Evolutionary conservation across 2,797 vertebrate genomes (phyloP).

Genomic region (Philypnodon macrostomus): DNA sequence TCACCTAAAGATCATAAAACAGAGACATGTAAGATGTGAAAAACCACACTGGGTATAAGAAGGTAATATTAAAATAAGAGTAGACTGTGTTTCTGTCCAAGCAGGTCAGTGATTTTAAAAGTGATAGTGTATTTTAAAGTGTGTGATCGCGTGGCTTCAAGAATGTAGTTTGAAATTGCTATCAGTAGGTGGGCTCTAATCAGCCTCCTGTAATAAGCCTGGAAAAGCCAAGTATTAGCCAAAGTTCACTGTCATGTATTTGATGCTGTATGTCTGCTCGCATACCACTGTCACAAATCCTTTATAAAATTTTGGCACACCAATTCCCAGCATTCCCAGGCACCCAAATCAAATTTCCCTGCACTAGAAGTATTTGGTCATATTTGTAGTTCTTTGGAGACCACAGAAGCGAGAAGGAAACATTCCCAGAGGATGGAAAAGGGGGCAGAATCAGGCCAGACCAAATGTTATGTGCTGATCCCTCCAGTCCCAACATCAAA

Average conservation of each 20-base stretch:
- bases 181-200: conserved; percentile 32
- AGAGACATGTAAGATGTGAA: conserved; percentile 24
- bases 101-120: background rate
- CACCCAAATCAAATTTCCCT: conserved; percentile 28
- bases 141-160: conserved; percentile 19
- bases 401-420: conserved; percentile 41
- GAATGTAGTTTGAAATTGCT: conserved; percentile 18
- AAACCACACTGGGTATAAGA: background rate
- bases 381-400: conserved; percentile 68
- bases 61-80: conserved; percentile 18
- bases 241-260: conserved; percentile 16
- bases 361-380: conserved; percentile 38
- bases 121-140: conserved; percentile 1
- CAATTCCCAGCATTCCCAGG: conserved; percentile 45
- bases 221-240: conserved; percentile 22
- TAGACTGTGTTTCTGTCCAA: conserved; percentile 28
- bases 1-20: conserved; percentile 80
- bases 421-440: conserved; percentile 44
- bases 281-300: conserved; percentile 31
- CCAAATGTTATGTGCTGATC: conserved; percentile 73
- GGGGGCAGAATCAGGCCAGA: conserved; percentile 73
- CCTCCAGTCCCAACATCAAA: conserved; percentile 73
- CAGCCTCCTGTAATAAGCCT: conserved; percentile 25
- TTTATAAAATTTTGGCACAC: conserved; percentile 27
- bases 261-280: conserved; percentile 7